phyloP scores from a whole-genome alignment of 2,888 invertebrate species.

The Dryocosmus kuriphilus region DNA sequence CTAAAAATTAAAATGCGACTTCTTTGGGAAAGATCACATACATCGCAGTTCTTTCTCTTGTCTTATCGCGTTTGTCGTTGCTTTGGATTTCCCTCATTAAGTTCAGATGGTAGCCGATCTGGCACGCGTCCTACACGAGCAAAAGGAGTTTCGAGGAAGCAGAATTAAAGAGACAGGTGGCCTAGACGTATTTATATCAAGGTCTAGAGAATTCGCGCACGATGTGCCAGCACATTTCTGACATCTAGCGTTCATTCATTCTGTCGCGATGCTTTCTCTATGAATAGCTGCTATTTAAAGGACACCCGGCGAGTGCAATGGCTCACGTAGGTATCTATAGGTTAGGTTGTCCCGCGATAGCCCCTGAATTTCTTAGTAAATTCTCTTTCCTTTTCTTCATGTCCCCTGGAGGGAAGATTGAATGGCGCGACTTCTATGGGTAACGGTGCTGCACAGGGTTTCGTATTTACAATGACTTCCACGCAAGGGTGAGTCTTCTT shows the following conservation, averaged over 20 bases:
- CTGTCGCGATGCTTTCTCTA: constrained; percentile 63
- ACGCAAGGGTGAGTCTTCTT: constrained; percentile 30
- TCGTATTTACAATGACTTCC: constrained; percentile 32
- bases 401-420: constrained; percentile 17
- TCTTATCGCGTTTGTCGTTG: constrained; percentile 45
- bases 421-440: constrained; percentile 27
- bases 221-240: constrained; percentile 55
- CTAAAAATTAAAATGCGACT: background rate
- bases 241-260: constrained; percentile 68
- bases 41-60: constrained; percentile 13
- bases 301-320: constrained; percentile 61
- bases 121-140: constrained; percentile 54
- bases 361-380: constrained; percentile 27
- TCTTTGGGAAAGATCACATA: constrained; percentile 1
- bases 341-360: constrained; percentile 40
- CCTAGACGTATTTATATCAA: constrained; percentile 67
- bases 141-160: constrained; percentile 60
- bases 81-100: constrained; percentile 64
- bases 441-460: constrained; percentile 19
- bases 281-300: constrained; percentile 74
- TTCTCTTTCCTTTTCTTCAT: constrained; percentile 30
- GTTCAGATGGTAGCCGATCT: constrained; percentile 58
- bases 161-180: constrained; percentile 73
- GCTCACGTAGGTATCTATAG: constrained; percentile 39
- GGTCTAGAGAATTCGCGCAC: constrained; percentile 63